Conservation (phyloP, 2,113 vertebrate species). For the Marmota flaviventris region DNA sequence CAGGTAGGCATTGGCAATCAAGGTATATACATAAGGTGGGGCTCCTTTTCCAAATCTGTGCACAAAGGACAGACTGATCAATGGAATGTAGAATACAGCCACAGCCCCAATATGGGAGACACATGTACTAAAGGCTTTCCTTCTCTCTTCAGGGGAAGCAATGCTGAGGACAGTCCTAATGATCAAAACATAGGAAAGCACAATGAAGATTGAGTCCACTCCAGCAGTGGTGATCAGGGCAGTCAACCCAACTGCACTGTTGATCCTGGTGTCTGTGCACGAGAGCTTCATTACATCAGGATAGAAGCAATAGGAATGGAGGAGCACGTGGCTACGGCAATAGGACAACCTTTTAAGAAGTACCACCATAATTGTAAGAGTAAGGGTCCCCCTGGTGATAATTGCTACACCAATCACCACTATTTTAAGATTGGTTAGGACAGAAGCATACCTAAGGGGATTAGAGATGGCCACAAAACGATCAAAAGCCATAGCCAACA, state of each 20-base stretch:
- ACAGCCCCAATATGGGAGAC: conserved; percentile 73
- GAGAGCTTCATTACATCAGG: conserved; percentile 77
- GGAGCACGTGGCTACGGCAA: conserved; percentile 33
- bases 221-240: conserved; percentile 69
- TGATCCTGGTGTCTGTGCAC: conserved; percentile 72
- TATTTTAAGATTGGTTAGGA: conserved; percentile 66
- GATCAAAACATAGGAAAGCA: conserved; percentile 75
- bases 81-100: conserved; percentile 67
- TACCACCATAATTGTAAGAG: conserved; percentile 41
- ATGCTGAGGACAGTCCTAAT: conserved; percentile 71
- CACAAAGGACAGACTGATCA: conserved; percentile 76
- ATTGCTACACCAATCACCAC: conserved; percentile 27
- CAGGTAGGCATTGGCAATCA: conserved; percentile 73
- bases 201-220: conserved; percentile 65
- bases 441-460: conserved; percentile 65
- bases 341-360: conserved; percentile 74
- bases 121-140: conserved; percentile 76
- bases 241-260: conserved; percentile 69
- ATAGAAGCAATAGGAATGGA: conserved; percentile 76
- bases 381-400: conserved; percentile 32
- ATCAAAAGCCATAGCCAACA: conserved; percentile 76
- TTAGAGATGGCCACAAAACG: conserved; percentile 74
- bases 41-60: conserved; percentile 71
- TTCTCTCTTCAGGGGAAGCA: conserved; percentile 68
- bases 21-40: conserved; percentile 61